A percentile compares a stretch with the other conserved stretches of the same genome.
phyloP scores from a whole-genome alignment of 2,888 invertebrate genomes.

The Latheticus oryzae region DNA sequence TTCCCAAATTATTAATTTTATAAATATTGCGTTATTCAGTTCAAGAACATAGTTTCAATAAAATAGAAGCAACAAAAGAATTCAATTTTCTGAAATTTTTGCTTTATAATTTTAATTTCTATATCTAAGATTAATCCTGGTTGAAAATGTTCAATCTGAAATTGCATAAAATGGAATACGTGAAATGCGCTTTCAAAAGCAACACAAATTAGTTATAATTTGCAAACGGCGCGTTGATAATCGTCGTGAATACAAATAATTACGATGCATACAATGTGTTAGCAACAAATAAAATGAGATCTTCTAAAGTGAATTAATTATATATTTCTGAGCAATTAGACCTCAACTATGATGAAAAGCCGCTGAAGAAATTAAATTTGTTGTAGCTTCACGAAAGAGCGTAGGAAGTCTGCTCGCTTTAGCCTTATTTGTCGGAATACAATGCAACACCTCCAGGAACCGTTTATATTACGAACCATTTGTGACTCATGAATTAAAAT shows the following conservation, averaged over 20 bases:
- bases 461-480: conserved; percentile 47
- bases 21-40: no score
- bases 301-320: conserved; percentile 50
- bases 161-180: no score
- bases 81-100: no score
- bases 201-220: conserved; percentile 45
- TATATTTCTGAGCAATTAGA: conserved; percentile 51
- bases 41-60: no score
- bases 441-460: conserved; percentile 52
- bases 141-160: no score
- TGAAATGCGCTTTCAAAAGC: no score
- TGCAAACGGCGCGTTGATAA: conserved; percentile 41
- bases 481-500: conserved; percentile 49
- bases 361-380: conserved; percentile 48
- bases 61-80: no score
- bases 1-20: no score
- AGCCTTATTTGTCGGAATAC: conserved; percentile 51
- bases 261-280: conserved; percentile 48
- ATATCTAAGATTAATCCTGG: no score
- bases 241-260: conserved; percentile 50
- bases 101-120: no score
- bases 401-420: conserved; percentile 49
- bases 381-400: conserved; percentile 42
- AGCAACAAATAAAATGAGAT: conserved; percentile 44
- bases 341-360: conserved; percentile 48